These are phyloP conservation scores for Cryptocephalus moraei DNA, from an alignment of 2,888 invertebrate species.

Conservation along the genomic window DNA sequence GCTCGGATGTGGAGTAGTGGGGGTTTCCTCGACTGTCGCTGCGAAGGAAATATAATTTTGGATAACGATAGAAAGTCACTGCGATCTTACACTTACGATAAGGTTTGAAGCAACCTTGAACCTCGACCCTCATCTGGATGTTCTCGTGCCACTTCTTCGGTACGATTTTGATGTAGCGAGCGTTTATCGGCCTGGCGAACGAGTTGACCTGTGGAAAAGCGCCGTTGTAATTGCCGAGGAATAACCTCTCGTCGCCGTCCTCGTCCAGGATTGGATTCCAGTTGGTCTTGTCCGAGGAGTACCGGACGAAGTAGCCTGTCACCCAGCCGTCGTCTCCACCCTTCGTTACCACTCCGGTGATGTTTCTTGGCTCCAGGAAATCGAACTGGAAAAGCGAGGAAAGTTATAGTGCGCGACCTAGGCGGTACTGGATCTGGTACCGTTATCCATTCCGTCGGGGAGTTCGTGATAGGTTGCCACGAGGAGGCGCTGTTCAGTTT, in stretches of 20 bases:
- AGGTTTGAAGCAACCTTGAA: conserved; percentile 67
- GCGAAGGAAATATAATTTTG: too few relatives aligned
- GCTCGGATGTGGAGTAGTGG: conserved; percentile 8
- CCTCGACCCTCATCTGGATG: conserved; percentile 65
- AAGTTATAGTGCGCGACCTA: background rate
- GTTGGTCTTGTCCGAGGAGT: conserved; percentile 57
- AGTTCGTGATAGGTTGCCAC: conserved; percentile 59
- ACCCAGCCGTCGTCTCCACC: conserved; percentile 67
- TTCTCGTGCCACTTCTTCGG: conserved; percentile 64
- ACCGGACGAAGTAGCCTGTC: conserved; percentile 59
- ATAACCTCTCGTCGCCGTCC: conserved; percentile 47
- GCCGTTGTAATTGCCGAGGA: conserved; percentile 64
- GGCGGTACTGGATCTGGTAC: conserved; percentile 28
- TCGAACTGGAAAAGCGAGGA: conserved; percentile 49
- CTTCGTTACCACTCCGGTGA: conserved; percentile 70
- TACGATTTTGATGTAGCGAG: conserved; percentile 55
- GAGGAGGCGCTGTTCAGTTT: conserved; percentile 41
- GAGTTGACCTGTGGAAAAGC: conserved; percentile 49
- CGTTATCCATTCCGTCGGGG: conserved; percentile 60
- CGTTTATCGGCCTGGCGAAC: conserved; percentile 63
- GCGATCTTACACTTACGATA: conserved; percentile 57
- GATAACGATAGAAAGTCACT: background rate
- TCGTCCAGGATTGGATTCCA: conserved; percentile 60
- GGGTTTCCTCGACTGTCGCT: conserved; percentile 7
- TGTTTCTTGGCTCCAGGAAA: conserved; percentile 61